phyloP scores from a whole-genome alignment of 2,888 invertebrate species.

The Cryptus armator region DNA sequence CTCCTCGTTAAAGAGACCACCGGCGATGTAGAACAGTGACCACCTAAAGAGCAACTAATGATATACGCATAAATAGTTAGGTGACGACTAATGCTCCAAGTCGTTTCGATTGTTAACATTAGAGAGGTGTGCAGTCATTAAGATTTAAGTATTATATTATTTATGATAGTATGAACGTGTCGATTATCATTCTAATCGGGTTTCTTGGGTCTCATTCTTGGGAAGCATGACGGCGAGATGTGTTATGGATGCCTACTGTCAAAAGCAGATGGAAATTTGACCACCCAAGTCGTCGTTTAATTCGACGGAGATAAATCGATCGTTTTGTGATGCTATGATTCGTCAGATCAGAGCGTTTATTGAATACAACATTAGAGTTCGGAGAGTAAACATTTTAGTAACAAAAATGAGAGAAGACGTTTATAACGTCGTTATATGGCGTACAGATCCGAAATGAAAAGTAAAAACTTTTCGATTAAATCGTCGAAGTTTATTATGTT shows the following conservation, averaged over 20 bases:
- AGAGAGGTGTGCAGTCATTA: not conserved
- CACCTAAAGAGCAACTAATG: conserved; percentile 16
- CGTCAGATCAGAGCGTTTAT: not conserved
- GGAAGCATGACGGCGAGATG: not conserved
- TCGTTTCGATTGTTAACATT: conserved; percentile 25
- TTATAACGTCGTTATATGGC: too few relatives aligned
- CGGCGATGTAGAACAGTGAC: conserved; percentile 11
- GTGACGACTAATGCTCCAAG: not conserved
- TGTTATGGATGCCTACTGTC: not conserved
- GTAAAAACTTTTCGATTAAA: too few relatives aligned
- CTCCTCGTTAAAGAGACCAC: conserved; percentile 22
- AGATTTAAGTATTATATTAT: not conserved
- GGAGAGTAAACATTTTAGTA: not conserved
- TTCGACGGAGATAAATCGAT: conserved; percentile 26
- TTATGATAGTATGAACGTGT: conserved; percentile 12
- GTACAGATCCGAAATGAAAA: too few relatives aligned
- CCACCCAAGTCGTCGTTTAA: conserved; percentile 42
- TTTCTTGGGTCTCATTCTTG: not conserved
- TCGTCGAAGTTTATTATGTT: too few relatives aligned
- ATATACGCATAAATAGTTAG: conserved; percentile 13
- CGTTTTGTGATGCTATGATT: conserved; percentile 22
- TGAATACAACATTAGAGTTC: conserved; percentile 14
- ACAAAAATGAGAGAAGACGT: too few relatives aligned
- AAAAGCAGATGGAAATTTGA: conserved; percentile 16
- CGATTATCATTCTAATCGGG: conserved; percentile 47